Base-by-base conservation (phyloP, 2,113 vertebrate species). In the Nansenia antarctica region DNA sequence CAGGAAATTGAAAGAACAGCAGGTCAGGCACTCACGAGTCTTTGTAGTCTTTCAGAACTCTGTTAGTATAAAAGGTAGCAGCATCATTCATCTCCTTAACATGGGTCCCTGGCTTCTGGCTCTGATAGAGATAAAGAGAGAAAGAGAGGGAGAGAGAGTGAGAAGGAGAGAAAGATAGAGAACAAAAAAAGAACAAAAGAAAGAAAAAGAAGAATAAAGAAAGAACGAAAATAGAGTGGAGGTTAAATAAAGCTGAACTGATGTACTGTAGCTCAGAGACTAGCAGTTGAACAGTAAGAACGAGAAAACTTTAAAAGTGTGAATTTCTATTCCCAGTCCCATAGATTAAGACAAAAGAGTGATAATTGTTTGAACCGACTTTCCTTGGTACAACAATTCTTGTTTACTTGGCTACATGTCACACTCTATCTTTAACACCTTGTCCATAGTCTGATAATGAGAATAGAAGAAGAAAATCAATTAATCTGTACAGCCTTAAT, bases 81-180 rank as follows among this genome's bases (percentile, higher is more conserved):
- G 97, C 94, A 62, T 99, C 97, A 12, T 96, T 98, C 98, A 99
- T 98, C 93, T 99, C 98, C 90, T 99, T 99, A 88, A 99, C 97
- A 79, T 97, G 99, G 39, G 95, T 96, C 49, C 94, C 96, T 9
- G 98, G 98, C 87, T 97, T 98, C 80, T 95, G 95, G 85, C 90
- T 91, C 98, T 99, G 86, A 81, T 64, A 71, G 20, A 39, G 5
- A 77, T 65, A 73, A n/a, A 1, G 31, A 9, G 62, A 54, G 32
- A 31, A n/a, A n/a, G n/a, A 54, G 34, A 68, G 3, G 39, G 22
- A 69, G 4, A 73, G 55, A 62, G 52, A 67, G 47, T 60, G 70
- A 42, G 62, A 72, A 42, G 37, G 66, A 62, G 24, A n/a, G n/a
- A n/a, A 6, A 3, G 5, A 20, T 53, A 22, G 8, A 22, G 5